Evolutionary conservation across 2,888 invertebrate species (phyloP).

Genomic region (Plemyria rubiginata): DNA sequence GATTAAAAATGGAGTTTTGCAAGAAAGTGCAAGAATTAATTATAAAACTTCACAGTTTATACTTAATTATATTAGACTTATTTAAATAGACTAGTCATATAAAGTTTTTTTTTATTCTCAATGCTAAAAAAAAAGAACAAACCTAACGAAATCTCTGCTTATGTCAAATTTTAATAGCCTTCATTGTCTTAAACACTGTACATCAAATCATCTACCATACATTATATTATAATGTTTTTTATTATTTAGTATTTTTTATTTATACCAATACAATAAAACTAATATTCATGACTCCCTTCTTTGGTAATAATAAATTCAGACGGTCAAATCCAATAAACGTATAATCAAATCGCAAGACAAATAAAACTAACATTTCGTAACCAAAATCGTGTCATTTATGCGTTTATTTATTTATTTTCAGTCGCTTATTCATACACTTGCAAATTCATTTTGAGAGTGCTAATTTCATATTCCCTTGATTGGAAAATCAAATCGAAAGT

Average conservation of each 20-base stretch:
- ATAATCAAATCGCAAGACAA: background rate
- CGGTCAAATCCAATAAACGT: background rate
- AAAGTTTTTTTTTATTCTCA: no score
- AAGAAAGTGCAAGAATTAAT: slow-evolving; percentile 4
- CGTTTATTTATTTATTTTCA: slow-evolving; percentile 11
- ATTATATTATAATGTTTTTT: no score
- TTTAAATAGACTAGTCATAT: no score
- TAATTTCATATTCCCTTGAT: slow-evolving; percentile 25
- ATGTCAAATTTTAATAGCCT: no score
- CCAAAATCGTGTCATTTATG: slow-evolving; percentile 7
- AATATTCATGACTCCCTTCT: no score
- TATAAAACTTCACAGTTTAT: background rate
- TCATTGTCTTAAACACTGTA: no score
- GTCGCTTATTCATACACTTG: slow-evolving; percentile 8
- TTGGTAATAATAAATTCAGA: background rate
- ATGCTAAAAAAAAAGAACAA: no score
- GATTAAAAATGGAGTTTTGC: slow-evolving; percentile 7
- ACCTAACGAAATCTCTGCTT: no score
- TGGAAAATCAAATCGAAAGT: slow-evolving; percentile 31
- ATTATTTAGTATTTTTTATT: no score
- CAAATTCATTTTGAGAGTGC: slow-evolving; percentile 23
- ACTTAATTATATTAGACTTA: background rate
- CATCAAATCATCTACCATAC: no score
- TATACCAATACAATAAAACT: no score
- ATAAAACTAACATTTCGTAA: background rate